Percentiles rank a stretch among this genome's conserved stretches.
These are phyloP conservation scores for Camelus bactrianus DNA, from an alignment of 2,113 vertebrate genomes.

Conservation along the genomic window DNA sequence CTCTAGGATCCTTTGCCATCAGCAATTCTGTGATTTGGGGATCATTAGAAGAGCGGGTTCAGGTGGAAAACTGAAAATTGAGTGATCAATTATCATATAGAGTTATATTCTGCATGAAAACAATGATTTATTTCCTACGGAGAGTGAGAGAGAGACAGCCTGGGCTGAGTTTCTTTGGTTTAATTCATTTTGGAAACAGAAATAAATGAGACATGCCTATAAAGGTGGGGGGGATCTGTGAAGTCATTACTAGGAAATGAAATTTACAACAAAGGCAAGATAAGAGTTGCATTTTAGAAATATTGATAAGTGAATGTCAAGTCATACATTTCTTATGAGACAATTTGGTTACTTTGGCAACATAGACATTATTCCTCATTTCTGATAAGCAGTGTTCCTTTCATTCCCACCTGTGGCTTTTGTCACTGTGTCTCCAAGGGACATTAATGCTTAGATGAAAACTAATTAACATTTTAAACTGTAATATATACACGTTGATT, in stretches of 20 bases:
- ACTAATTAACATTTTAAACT: constrained; percentile 84
- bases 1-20: not conserved
- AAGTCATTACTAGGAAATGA: constrained; percentile 85
- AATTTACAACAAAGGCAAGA: constrained; percentile 82
- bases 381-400: constrained; percentile 82
- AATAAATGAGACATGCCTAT: constrained; percentile 79
- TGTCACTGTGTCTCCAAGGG: constrained; percentile 83
- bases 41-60: not conserved
- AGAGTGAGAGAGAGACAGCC: not conserved
- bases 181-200: constrained; percentile 72
- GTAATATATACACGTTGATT: constrained; percentile 79
- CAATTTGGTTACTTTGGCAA: constrained; percentile 85
- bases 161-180: constrained; percentile 54
- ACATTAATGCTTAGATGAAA: constrained; percentile 80
- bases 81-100: not conserved
- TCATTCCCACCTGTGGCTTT: constrained; percentile 84
- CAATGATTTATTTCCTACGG: constrained; percentile 33
- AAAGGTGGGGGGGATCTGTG: constrained; percentile 75
- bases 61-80: not conserved
- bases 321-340: constrained; percentile 84
- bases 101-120: not conserved
- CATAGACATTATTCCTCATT: constrained; percentile 78
- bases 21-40: not conserved
- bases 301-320: constrained; percentile 85
- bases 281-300: constrained; percentile 84